These are phyloP conservation scores for Fratercula arctica DNA, from an alignment of 2,797 vertebrate species.

Conservation along the genomic window DNA sequence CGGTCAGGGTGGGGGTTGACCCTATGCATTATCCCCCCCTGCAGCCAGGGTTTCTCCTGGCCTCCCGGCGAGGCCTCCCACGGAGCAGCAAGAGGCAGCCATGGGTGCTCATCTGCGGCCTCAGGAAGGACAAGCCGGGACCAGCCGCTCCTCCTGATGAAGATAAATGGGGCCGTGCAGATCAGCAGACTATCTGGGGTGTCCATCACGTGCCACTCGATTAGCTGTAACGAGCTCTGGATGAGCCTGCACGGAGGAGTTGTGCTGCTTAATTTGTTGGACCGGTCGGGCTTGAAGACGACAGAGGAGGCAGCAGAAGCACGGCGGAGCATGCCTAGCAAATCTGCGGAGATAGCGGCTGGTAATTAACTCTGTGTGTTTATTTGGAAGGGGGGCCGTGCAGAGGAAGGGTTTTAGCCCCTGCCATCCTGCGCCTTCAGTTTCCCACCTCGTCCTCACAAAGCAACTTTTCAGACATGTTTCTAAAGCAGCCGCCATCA, in stretches of 20 bases:
- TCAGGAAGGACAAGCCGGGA: neutral
- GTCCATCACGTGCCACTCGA: constrained; percentile 39
- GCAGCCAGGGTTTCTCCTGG: neutral
- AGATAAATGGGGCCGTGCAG: constrained; percentile 50
- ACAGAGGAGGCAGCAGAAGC: constrained; percentile 45
- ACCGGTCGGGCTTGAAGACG: neutral
- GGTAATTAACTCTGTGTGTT: constrained; percentile 50
- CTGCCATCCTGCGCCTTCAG: accelerated
- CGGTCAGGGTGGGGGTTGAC: neutral
- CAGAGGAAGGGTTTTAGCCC: neutral
- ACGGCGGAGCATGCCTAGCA: neutral
- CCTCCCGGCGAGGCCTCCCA: constrained; percentile 54
- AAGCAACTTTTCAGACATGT: neutral
- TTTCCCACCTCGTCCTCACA: neutral
- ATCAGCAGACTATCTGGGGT: constrained; percentile 31
- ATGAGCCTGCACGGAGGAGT: neutral
- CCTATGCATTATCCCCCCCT: neutral
- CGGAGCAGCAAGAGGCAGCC: neutral
- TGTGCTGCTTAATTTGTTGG: constrained; percentile 8
- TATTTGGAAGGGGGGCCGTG: constrained; percentile 20
- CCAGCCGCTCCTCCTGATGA: neutral
- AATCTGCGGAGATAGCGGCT: constrained; percentile 11
- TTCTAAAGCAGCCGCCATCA: neutral
- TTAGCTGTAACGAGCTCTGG: constrained; percentile 26
- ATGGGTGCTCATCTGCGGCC: neutral